Percentiles rank a stretch among this genome's conserved stretches.
These are phyloP conservation scores for Lagorchestes hirsutus DNA, from an alignment of 2,797 vertebrate species.

Conservation along the genomic window DNA sequence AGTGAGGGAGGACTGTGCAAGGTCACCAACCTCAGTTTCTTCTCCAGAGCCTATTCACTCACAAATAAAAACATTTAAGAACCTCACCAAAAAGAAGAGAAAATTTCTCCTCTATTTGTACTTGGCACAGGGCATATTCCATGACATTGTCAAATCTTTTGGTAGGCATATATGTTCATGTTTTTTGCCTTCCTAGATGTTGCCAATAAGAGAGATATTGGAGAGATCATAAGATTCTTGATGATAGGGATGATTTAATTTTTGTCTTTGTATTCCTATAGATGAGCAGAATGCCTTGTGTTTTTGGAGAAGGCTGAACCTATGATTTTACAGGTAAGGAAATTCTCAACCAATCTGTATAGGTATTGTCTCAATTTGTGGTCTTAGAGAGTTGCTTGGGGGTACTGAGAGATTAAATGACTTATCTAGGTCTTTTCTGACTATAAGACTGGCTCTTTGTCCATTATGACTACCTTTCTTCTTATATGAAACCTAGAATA, in stretches of 20 bases:
- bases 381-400: background rate
- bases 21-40: too few relatives aligned
- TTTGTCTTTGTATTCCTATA: background rate
- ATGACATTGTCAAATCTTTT: background rate
- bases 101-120: background rate
- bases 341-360: background rate
- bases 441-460: background rate
- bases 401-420: background rate
- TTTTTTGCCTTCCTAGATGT: background rate
- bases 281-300: background rate
- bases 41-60: background rate
- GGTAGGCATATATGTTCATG: background rate
- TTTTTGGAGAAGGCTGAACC: background rate
- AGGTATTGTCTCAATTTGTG: background rate
- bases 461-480: background rate
- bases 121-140: background rate
- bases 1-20: too few relatives aligned
- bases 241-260: background rate
- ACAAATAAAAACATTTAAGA: background rate
- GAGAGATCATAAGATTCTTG: background rate
- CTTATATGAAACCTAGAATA: background rate
- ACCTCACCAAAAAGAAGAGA: background rate
- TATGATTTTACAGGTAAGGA: background rate
- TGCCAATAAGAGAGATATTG: background rate
- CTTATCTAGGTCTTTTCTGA: background rate